Conservation (phyloP, 2,888 invertebrate genomes). For the Cephonodes hylas region DNA sequence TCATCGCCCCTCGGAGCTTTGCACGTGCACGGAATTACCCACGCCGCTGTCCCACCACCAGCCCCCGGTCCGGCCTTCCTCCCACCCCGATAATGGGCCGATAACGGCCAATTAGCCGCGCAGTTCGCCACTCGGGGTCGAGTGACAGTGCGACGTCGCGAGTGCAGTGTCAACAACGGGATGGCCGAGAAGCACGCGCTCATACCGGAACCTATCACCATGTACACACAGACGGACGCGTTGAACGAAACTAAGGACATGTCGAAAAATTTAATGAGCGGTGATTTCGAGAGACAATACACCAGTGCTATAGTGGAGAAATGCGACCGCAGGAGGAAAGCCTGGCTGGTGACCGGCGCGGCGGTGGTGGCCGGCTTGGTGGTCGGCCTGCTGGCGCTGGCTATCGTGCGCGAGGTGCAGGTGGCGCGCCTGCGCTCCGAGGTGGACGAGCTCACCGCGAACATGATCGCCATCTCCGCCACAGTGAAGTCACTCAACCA, state of each 20-base stretch:
- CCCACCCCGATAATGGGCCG: conserved; percentile 61
- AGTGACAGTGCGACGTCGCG: conserved; percentile 41
- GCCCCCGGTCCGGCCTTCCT: conserved; percentile 44
- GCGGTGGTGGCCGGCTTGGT: conserved; percentile 48
- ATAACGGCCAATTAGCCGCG: conserved; percentile 50
- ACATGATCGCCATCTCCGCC: conserved; percentile 61
- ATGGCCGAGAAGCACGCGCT: conserved; percentile 71
- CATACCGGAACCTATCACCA: conserved; percentile 55
- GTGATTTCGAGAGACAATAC: conserved; percentile 70
- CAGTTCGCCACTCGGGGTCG: conserved; percentile 25
- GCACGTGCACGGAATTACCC: conserved; percentile 40
- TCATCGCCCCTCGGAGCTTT: conserved; percentile 28
- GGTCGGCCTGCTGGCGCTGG: conserved; percentile 58
- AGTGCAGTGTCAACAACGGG: conserved; percentile 56
- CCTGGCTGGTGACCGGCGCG: conserved; percentile 44
- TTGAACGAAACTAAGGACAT: conserved; percentile 64
- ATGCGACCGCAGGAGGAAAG: conserved; percentile 42
- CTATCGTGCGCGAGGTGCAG: conserved; percentile 63
- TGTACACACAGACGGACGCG: conserved; percentile 63
- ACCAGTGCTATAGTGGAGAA: conserved; percentile 50
- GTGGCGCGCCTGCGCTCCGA: conserved; percentile 56
- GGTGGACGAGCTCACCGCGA: conserved; percentile 63
- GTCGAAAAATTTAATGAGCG: conserved; percentile 72
- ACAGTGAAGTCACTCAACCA: conserved; percentile 61
- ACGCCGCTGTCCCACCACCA: conserved; percentile 33